phyloP scores from a whole-genome alignment of 2,797 vertebrate species.

The Meriones psammophilus region DNA sequence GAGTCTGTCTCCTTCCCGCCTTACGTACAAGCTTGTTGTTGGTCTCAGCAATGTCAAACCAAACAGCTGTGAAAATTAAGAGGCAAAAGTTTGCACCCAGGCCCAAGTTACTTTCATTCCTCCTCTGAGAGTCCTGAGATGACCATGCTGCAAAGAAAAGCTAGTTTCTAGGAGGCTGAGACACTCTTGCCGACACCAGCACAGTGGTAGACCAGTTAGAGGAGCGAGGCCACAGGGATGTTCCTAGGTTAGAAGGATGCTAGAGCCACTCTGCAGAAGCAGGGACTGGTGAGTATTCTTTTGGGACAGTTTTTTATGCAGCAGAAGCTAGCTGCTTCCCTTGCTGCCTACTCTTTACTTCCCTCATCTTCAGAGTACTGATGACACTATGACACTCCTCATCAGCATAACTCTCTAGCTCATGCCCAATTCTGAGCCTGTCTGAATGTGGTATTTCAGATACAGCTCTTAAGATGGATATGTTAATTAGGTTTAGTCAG shows the following conservation, averaged over 20 bases:
- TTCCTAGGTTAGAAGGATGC: background rate
- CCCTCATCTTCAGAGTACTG: background rate
- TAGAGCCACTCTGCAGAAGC: background rate
- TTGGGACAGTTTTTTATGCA: background rate
- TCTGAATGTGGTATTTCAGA: background rate
- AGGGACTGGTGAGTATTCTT: too few relatives aligned
- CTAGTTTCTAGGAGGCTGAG: background rate
- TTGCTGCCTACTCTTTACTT: background rate
- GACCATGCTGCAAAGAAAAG: background rate
- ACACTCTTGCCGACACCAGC: rapidly evolving
- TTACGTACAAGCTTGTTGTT: background rate
- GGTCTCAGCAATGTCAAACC: background rate
- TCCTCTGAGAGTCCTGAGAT: background rate
- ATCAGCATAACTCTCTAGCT: background rate
- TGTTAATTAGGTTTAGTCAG: background rate
- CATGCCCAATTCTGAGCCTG: background rate
- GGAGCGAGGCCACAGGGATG: background rate
- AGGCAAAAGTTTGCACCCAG: background rate
- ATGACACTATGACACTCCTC: background rate
- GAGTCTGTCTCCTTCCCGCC: background rate
- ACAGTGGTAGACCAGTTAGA: background rate
- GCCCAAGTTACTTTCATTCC: background rate
- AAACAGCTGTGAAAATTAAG: background rate
- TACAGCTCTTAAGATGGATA: background rate
- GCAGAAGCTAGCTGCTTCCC: background rate